Base-by-base conservation (phyloP, 2,797 vertebrate species). In the Tauraco hartlaubi region DNA sequence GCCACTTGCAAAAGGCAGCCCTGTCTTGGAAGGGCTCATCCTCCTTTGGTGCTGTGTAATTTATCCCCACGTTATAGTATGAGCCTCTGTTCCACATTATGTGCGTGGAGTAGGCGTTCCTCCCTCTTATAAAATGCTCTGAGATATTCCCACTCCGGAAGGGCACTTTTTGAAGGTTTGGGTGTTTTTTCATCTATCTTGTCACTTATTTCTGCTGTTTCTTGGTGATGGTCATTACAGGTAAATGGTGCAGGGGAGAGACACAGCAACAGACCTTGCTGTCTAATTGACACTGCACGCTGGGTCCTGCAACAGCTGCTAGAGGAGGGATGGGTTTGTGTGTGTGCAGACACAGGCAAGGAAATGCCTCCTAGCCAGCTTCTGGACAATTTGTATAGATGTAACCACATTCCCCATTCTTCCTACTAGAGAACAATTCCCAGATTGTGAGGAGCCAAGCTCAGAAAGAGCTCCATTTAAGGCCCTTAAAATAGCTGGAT, bases 381-480 rank as follows among this genome's bases (percentile, higher is more conserved):
- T 80, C 3, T 37, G 94, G 94, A 93, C 77, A 52, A 85, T 96
- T 91, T 78, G 55, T 85, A 31, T 87, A 71, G 96, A 93, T 96
- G 84, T 84, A 88, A 86, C 95, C 96, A 92, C 92, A 91, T 89
- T 74, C 88, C 44, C 35, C 5, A 80, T 87, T 85, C 86, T 89
- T 58, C 58, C 41, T 67, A 52, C 22, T n/a, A 78, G 52, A 97
- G 97, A 97, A 96, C 92, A 96, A 63, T 95, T 87, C 97, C 89
- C 90, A 88, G 85, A 92, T 97, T 97, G 97, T 97, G 88, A 97
- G 75, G 85, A 78, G 77, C 91, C n/a, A 51, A 86, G 90, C 85
- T 96, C 12, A 97, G 91, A 97, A 97, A 97, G 94, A 92, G 48
- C 5, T 77, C 64, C 93, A 95, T 96, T 97, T 85, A 97, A 92